Conservation (phyloP, 2,888 invertebrate species). For the Pyrgus malvae region DNA sequence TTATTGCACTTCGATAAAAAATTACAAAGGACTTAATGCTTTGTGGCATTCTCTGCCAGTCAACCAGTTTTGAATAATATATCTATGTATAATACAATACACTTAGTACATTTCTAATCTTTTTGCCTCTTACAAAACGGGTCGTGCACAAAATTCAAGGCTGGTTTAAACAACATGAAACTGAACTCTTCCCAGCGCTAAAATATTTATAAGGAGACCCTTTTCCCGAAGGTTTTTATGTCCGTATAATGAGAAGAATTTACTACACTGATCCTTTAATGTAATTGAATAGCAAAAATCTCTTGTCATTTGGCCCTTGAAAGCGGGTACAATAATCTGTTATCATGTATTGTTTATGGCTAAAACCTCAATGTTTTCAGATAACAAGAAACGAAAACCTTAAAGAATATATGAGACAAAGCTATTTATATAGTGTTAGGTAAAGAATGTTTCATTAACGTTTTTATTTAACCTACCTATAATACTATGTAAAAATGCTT, state of each 20-base stretch:
- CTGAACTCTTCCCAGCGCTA: constrained; percentile 6
- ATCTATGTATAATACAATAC: too few species aligned
- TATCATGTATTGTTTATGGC: constrained; percentile 3
- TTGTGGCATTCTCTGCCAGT: too few species aligned
- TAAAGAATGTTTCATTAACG: background rate
- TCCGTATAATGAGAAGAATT: constrained; percentile 63
- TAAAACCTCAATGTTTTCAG: constrained; percentile 2
- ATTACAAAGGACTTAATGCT: too few species aligned
- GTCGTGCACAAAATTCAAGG: constrained; percentile 1
- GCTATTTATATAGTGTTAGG: too few species aligned
- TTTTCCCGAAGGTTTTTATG: constrained; percentile 60
- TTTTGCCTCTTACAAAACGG: background rate
- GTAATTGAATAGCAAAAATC: constrained; percentile 50
- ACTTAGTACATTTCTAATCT: too few species aligned
- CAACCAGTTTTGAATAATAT: too few species aligned
- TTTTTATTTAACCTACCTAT: background rate
- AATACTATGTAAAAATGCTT: too few species aligned
- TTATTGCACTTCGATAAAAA: too few species aligned
- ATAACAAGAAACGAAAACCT: background rate
- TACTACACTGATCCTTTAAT: constrained; percentile 58
- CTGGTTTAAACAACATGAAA: constrained; percentile 8
- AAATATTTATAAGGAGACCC: constrained; percentile 67
- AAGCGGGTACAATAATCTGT: constrained; percentile 10
- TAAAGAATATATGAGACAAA: background rate
- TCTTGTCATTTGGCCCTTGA: constrained; percentile 19